A percentile compares a stretch with the other conserved stretches of the same genome.
phyloP scores from a whole-genome alignment of 2,888 invertebrate species.

The Sinotaia quadrata region DNA sequence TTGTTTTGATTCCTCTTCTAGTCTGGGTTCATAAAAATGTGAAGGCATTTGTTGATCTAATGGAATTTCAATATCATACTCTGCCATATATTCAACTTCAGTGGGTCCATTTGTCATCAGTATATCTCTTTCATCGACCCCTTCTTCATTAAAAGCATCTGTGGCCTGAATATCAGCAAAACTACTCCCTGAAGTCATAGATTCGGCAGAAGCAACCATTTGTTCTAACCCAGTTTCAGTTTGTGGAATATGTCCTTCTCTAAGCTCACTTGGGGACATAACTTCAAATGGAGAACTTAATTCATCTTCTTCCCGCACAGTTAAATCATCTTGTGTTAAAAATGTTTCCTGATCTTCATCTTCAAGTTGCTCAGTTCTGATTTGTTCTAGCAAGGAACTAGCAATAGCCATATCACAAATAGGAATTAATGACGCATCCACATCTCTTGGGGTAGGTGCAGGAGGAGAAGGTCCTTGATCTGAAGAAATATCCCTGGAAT shows the following conservation, averaged over 20 bases:
- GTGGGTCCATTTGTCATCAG: slow-evolving; percentile 73
- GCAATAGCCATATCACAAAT: slow-evolving; percentile 52
- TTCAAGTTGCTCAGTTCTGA: slow-evolving; percentile 27
- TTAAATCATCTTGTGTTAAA: slow-evolving; percentile 32
- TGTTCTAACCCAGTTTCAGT: slow-evolving; percentile 29
- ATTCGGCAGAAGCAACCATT: slow-evolving; percentile 33
- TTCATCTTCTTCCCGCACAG: slow-evolving; percentile 44
- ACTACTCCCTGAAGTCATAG: slow-evolving; percentile 31
- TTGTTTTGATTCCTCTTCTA: slow-evolving; percentile 4
- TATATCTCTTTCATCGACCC: not conserved
- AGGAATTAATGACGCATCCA: slow-evolving; percentile 35
- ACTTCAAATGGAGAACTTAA: slow-evolving; percentile 67
- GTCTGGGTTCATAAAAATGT: slow-evolving; percentile 13
- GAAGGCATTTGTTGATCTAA: not conserved
- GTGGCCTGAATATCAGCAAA: slow-evolving; percentile 22
- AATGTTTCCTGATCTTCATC: slow-evolving; percentile 12
- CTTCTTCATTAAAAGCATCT: slow-evolving; percentile 15
- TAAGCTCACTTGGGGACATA: slow-evolving; percentile 57
- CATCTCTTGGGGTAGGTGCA: slow-evolving; percentile 59
- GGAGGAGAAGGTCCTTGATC: slow-evolving; percentile 55
- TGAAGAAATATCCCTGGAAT: slow-evolving; percentile 39
- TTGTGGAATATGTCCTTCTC: slow-evolving; percentile 34
- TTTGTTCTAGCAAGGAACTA: slow-evolving; percentile 46
- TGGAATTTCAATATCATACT: slow-evolving; percentile 60
- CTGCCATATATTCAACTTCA: slow-evolving; percentile 75